phyloP scores from a whole-genome alignment of 2,888 invertebrate species.

The Pheosia tremula region DNA sequence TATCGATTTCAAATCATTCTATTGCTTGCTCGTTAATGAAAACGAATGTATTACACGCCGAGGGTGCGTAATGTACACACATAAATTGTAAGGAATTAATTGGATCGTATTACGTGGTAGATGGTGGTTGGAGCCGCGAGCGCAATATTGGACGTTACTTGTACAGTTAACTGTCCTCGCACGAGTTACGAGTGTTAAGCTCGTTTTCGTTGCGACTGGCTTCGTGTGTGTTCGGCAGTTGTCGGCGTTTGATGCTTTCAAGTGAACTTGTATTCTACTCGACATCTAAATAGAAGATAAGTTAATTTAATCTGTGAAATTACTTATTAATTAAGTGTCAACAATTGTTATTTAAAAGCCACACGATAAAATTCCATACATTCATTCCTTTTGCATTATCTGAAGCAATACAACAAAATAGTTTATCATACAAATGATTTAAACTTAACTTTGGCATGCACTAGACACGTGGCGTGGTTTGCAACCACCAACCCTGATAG shows the following conservation, averaged over 20 bases:
- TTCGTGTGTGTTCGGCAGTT: conserved; percentile 27
- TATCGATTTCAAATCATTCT: conserved; percentile 41
- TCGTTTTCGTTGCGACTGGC: conserved; percentile 46
- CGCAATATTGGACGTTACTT: conserved; percentile 69
- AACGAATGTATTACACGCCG: conserved; percentile 56
- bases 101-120: conserved; percentile 70
- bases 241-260: conserved; percentile 34
- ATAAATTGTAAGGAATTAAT: conserved; percentile 74
- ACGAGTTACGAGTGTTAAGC: conserved; percentile 65
- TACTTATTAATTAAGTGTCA: no score
- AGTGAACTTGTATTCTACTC: conserved; percentile 30
- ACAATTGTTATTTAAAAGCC: no score
- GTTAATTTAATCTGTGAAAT: not conserved
- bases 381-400: no score
- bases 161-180: conserved; percentile 67
- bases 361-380: no score
- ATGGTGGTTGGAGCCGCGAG: conserved; percentile 62
- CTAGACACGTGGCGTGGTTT: no score
- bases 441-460: no score
- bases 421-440: no score
- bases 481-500: no score
- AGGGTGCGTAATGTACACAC: conserved; percentile 53
- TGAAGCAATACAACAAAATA: no score
- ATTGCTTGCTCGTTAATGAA: conserved; percentile 48
- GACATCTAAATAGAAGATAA: conserved; percentile 7